phyloP scores from a whole-genome alignment of 2,113 vertebrate species.

The Pogonocichla stellata region DNA sequence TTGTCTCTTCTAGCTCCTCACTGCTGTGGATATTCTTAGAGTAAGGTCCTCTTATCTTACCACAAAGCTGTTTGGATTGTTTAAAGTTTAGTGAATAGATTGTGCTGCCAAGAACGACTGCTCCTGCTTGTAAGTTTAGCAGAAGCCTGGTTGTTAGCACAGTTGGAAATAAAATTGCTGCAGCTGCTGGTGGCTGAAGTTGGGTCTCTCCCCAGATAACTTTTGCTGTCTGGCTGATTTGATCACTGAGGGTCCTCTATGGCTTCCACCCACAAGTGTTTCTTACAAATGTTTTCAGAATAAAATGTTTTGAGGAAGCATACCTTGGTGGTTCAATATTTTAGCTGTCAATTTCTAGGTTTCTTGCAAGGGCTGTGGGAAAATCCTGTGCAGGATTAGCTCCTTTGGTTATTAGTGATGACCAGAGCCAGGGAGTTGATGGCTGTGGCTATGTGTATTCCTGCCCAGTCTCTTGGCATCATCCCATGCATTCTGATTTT shows the following conservation, averaged over 20 bases:
- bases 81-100: background rate
- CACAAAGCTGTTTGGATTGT: background rate
- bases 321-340: background rate
- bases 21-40: background rate
- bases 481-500: background rate
- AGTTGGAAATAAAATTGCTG: background rate
- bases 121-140: background rate
- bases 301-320: background rate
- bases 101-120: background rate
- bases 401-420: background rate
- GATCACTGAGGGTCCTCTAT: background rate
- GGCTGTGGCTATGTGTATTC: fast-evolving
- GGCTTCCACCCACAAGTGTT: background rate
- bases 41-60: background rate
- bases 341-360: background rate
- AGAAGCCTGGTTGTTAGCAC: background rate
- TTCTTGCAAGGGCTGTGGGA: background rate
- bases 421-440: background rate
- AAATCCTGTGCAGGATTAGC: background rate
- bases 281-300: background rate
- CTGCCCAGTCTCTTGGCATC: background rate
- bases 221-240: background rate
- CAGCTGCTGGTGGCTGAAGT: background rate
- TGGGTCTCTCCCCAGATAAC: background rate
- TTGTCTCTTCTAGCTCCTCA: background rate